Base-by-base conservation (phyloP, 2,888 invertebrate species). In the Choristoneura rosaceana region DNA sequence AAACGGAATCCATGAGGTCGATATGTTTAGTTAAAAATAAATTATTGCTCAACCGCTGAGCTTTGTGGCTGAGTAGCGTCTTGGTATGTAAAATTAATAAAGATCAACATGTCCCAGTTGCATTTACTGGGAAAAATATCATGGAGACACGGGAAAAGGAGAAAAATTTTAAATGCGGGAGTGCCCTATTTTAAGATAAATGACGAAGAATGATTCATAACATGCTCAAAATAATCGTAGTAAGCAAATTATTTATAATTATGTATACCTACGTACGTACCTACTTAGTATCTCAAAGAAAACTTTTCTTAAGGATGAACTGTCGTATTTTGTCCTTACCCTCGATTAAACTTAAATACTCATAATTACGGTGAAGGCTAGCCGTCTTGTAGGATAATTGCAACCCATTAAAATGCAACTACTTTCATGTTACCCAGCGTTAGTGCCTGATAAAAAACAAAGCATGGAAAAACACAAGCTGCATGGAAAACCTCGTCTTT, bases 1-100 rank as follows among this genome's bases (percentile, higher is more conserved):
- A 55, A 25, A 55, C 25, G 25, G 55, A 25, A 55, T 25, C 25
- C 55, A 17, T 17, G 55, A 55, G 55, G 55, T 17, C 4, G 55
- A 55, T 55, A 55, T 55, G 12, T 55, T 55, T 25, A 55, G 55
- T 55, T 55, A 12, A 55, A 55, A 55, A 55, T 55, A 55, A 25
- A 25, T 17, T 17, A 25, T 55, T 55, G 55, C 55, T 55, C 55
- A 25, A 55, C 55, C 12, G 25, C 12, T 55, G 55, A 25, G 25
- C 25, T 25, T 25, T 25, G 25, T 25, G 25, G 25, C 12, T 55
- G 55, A 55, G 55, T 25, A 55, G 55, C 25, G 55, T 55, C 12
- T 25, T 25, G 55, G 5, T 25, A 17, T 25, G 25, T 5, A 17
- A 25, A 25, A 55, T 55, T 55, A 55, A 55, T 55, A 25, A 25